phyloP scores from a whole-genome alignment of 2,888 invertebrate species.

The Leptopilina myrica region DNA sequence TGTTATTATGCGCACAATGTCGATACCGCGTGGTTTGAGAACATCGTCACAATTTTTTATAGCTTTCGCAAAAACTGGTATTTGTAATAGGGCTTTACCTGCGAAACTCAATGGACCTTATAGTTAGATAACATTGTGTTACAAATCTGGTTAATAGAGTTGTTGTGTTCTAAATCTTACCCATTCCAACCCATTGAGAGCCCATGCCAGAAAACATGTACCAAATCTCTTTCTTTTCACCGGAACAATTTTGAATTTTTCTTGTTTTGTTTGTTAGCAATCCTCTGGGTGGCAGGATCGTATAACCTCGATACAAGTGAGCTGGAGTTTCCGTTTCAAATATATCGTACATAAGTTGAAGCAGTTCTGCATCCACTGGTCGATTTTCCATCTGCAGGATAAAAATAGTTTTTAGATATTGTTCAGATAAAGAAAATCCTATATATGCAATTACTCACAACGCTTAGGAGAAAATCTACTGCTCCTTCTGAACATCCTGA shows the following conservation, averaged over 20 bases:
- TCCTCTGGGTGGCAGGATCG: slow-evolving; percentile 77
- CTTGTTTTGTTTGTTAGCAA: slow-evolving; percentile 59
- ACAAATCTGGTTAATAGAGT: too few relatives aligned
- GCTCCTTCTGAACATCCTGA: slow-evolving; percentile 89
- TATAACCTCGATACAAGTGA: slow-evolving; percentile 87
- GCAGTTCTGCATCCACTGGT: slow-evolving; percentile 81
- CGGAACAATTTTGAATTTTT: slow-evolving; percentile 81
- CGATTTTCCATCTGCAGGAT: slow-evolving; percentile 77
- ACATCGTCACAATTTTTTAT: slow-evolving; percentile 81
- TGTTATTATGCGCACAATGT: slow-evolving; percentile 82
- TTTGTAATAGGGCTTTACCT: slow-evolving; percentile 77
- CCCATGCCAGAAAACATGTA: slow-evolving; percentile 96
- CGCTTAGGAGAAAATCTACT: slow-evolving; percentile 81
- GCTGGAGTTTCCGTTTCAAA: slow-evolving; percentile 79
- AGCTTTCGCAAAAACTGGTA: slow-evolving; percentile 80
- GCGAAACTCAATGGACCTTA: too few relatives aligned
- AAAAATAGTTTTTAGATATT: not conserved
- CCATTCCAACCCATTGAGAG: slow-evolving; percentile 72
- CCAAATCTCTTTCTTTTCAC: slow-evolving; percentile 85
- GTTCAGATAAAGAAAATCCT: too few relatives aligned
- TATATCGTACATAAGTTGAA: slow-evolving; percentile 81
- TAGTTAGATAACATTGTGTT: too few relatives aligned
- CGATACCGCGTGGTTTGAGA: slow-evolving; percentile 81
- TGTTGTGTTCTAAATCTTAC: not conserved
- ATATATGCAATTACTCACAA: slow-evolving; percentile 75